These are phyloP conservation scores for Ivindomyrus marchei DNA, from an alignment of 2,113 vertebrate species.

Conservation along the genomic window DNA sequence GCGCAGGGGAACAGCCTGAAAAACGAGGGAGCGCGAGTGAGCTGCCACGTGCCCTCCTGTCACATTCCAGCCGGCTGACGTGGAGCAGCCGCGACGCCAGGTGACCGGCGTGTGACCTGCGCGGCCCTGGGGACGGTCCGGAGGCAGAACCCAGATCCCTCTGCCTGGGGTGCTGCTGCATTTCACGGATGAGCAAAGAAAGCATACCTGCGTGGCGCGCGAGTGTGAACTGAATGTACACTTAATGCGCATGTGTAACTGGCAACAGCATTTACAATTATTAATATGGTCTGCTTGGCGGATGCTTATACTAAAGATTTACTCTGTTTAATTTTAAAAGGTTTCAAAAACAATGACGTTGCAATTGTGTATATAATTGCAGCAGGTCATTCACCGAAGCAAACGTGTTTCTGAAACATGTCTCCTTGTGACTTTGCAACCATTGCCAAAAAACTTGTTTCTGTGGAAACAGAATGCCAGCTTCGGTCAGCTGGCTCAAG, in stretches of 20 bases:
- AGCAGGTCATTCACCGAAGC: not conserved
- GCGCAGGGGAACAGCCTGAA: not conserved
- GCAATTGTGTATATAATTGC: not conserved
- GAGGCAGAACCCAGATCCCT: not conserved
- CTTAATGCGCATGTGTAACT: not conserved
- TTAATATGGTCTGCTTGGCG: not conserved
- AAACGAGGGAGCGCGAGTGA: not conserved
- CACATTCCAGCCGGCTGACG: not conserved
- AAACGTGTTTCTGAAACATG: not conserved
- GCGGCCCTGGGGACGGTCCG: not conserved
- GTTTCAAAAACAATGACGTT: not conserved
- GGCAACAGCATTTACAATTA: not conserved
- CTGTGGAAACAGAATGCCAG: not conserved
- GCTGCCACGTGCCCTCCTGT: not conserved
- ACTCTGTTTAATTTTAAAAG: not conserved
- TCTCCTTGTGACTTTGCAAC: not conserved
- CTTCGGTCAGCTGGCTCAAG: not conserved
- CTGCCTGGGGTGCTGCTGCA: not conserved
- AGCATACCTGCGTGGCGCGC: not conserved
- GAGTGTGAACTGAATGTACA: not conserved
- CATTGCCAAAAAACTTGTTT: not conserved
- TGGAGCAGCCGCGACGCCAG: not conserved
- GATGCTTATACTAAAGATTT: not conserved
- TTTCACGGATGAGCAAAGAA: not conserved
- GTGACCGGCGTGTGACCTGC: not conserved